Evolutionary conservation across 37 sponge, comb jelly and placozoan genomes (phyloP), one percentile per base, ranked within the genome.

Genomic region (Hormiphora californensis): DNA sequence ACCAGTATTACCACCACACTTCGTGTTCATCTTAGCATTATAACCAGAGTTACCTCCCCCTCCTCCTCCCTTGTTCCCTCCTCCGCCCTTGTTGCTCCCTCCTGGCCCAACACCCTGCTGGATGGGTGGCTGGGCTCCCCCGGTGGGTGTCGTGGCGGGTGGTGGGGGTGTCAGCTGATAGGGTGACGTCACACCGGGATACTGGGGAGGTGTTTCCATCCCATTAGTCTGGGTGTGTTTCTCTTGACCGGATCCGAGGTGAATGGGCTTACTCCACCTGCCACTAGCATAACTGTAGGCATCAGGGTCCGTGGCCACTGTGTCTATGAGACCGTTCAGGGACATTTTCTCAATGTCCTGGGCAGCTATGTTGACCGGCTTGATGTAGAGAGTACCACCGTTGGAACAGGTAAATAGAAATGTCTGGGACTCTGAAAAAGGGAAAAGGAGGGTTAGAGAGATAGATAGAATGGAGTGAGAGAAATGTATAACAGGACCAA

Each of bases 221-320:
- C 81, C 81, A 28, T 73, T 73, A 0, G 81, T 73, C 44, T 73
- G 81, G 0, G 81, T 73, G 81, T 73, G 81, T 33, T 73, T 73
- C 46, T 73, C 81, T 40, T 46, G 35, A 46, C 43, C 43, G 21
- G 27, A 36, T 22, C 12, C 43, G 46, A 73, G 81, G 15, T 22
- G n/a, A 0, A 73, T 25, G 25, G 81, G 81, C 46, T 73, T 73
- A 21, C 81, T 73, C 81, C 81, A 73, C 7, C 81, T 46, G 21
- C 81, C 81, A 25, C 40, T 25, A 11, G 81, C 81, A 46, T 73
- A 73, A 46, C 46, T 73, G 46, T 73, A 73, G 44, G 81, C 40
- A 46, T 73, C 43, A 30, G 40, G 46, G 46, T 43, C 43, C 27
- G 40, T 46, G 7, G 46, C 81, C 39, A 73, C 43, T 1, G 36